phyloP scores from a whole-genome alignment of 2,113 vertebrate genomes.

The Cyanoramphus novaezelandiae region DNA sequence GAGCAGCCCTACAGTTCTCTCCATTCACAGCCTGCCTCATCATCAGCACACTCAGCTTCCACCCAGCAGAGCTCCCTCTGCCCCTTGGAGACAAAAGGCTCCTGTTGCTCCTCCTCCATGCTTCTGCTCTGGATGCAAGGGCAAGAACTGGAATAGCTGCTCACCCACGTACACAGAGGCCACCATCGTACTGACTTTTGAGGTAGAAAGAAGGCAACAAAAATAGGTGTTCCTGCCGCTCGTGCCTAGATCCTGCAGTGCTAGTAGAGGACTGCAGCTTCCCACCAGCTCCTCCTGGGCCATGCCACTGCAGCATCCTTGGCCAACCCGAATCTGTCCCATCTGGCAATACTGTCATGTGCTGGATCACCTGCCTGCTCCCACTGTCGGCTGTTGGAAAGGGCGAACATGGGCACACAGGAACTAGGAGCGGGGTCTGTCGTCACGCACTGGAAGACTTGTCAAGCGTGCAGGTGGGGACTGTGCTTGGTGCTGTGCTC shows the following conservation, averaged over 20 bases:
- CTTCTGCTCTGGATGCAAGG: neutral
- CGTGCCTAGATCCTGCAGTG: neutral
- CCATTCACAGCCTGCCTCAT: neutral
- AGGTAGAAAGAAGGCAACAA: conserved; percentile 74
- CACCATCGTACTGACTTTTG: conserved; percentile 37
- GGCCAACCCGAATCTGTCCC: neutral
- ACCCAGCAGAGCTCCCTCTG: neutral
- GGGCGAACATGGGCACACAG: fast-evolving
- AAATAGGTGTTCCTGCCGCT: neutral
- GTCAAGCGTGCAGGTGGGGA: neutral
- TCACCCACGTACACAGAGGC: neutral
- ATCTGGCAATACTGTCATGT: fast-evolving
- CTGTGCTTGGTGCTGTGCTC: neutral
- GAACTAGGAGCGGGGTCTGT: neutral
- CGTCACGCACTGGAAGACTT: conserved; percentile 12
- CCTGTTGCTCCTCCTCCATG: neutral
- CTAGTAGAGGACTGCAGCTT: neutral
- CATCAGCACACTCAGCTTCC: fast-evolving
- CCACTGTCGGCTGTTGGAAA: neutral
- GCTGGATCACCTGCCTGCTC: conserved; percentile 22
- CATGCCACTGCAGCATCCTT: neutral
- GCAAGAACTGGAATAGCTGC: neutral
- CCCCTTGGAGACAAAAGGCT: neutral
- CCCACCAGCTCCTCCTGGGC: neutral
- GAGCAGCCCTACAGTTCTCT: fast-evolving